Percentiles rank a stretch among this genome's conserved stretches.
phyloP scores from a whole-genome alignment of 2,113 vertebrate species.

The Eudyptes chrysolophus region DNA sequence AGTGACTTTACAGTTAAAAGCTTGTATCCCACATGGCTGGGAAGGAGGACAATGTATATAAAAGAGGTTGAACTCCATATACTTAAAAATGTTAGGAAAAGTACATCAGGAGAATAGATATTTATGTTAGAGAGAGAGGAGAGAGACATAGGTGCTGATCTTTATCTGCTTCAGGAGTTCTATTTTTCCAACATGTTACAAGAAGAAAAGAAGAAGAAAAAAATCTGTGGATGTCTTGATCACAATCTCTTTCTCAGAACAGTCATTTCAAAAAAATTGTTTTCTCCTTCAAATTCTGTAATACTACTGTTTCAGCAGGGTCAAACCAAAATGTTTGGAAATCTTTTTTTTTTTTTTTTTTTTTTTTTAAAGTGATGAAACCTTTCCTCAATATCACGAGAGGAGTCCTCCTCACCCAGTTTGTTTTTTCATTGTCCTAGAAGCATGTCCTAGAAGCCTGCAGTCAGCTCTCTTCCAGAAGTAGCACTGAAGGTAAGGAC shows the following conservation, averaged over 20 bases:
- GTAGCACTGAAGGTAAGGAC: neutral
- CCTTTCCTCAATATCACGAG: neutral
- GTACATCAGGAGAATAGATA: neutral
- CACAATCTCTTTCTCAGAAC: neutral
- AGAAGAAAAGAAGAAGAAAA: neutral
- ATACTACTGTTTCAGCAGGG: neutral
- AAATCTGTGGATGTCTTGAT: neutral
- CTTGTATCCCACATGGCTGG: neutral
- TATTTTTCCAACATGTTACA: neutral
- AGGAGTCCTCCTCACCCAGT: neutral
- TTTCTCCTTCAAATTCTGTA: neutral
- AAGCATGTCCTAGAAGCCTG: neutral
- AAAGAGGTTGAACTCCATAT: neutral
- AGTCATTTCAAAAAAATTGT: neutral
- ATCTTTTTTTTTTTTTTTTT: neutral
- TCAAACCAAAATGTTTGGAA: neutral
- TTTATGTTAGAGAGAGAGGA: neutral
- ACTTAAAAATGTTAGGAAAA: neutral
- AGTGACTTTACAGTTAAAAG: neutral
- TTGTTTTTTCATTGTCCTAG: neutral
- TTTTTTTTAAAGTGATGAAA: neutral
- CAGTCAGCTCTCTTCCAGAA: neutral
- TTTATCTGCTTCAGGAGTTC: neutral
- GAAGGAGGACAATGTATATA: neutral
- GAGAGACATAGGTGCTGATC: neutral